phyloP scores from a whole-genome alignment of 2,888 invertebrate genomes.

The Heliconius ethilla region DNA sequence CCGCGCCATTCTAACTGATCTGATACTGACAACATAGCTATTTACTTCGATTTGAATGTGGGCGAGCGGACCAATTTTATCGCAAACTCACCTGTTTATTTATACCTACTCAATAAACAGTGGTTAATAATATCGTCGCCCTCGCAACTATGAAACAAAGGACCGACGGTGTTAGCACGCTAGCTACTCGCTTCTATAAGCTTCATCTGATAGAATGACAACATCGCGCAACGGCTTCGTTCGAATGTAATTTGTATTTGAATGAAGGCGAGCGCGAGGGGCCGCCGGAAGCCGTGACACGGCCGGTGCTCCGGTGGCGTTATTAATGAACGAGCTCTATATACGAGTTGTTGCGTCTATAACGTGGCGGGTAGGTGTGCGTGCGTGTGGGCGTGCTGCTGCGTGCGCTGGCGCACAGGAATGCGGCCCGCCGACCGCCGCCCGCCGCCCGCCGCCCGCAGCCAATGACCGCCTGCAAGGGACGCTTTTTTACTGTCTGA shows the following conservation, averaged over 20 bases:
- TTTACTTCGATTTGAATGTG: conserved; percentile 51
- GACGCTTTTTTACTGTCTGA: conserved; percentile 74
- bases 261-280: conserved; percentile 58
- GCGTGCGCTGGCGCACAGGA: conserved; percentile 76
- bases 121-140: conserved; percentile 14
- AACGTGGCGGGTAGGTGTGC: conserved; percentile 29
- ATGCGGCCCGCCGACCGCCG: conserved; percentile 77
- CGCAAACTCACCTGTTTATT: conserved; percentile 37
- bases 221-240: conserved; percentile 39
- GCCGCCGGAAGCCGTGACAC: conserved; percentile 75
- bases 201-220: conserved; percentile 58
- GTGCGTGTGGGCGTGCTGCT: conserved; percentile 69
- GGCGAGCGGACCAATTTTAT: conserved; percentile 38
- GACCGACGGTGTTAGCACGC: neutral
- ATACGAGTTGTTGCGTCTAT: conserved; percentile 39
- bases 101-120: conserved; percentile 25
- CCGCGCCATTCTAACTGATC: conserved; percentile 57
- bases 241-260: conserved; percentile 74
- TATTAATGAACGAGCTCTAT: conserved; percentile 72
- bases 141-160: conserved; percentile 2
- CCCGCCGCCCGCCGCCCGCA: conserved; percentile 79
- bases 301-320: conserved; percentile 68
- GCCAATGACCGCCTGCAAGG: conserved; percentile 78
- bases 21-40: conserved; percentile 63
- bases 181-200: conserved; percentile 45